Evolutionary conservation across 2,888 invertebrate genomes (phyloP), one percentile per base, ranked within the genome.

Genomic region (Apamea monoglypha): DNA sequence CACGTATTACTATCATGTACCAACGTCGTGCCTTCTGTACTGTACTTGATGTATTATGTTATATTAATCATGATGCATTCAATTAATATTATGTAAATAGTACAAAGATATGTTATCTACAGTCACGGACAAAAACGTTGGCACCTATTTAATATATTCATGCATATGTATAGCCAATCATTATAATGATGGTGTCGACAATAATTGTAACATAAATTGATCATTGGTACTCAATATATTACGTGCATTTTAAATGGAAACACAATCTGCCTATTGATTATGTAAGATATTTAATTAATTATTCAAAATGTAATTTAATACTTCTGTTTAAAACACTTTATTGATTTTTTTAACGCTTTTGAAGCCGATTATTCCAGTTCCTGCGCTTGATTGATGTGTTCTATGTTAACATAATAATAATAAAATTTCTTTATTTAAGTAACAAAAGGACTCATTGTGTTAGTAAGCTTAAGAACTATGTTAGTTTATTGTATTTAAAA

Each of bases 51-150:
- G 40, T 63, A 59, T 76, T 85, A 72, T 68, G 47, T 66, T 50
- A 79, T 73, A 78, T 76, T 64, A 82, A 85, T 82, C 64, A 85
- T 74, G 71, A 74, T 69, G 21, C 32, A 82, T 85, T 76, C 71
- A 74, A 85, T 74, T 85, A 87, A 77, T 84, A 78, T 67, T 74
- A 86, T 87, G 82, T 86, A 80, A 86, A 87, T 87, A 76, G 71
- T 74, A 71, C 78, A 73, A 77, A 80, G 73, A 87, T 87, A 75
- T 84, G 76, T 74, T 84, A 87, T 87, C 79, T 68, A 80, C 50
- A 81, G 86, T 87, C 82, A 86, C 82, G 86, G 82, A 84, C 84
- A 82, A 72, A 82, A 86, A 73, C 77, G 74, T 85, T 76, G 74
- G 74, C 76, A 80, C 67, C 67, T 74, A 74, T 84, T 80, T 74